Evolutionary conservation across 2,888 invertebrate genomes (phyloP).

Genomic region (Eledone cirrhosa): DNA sequence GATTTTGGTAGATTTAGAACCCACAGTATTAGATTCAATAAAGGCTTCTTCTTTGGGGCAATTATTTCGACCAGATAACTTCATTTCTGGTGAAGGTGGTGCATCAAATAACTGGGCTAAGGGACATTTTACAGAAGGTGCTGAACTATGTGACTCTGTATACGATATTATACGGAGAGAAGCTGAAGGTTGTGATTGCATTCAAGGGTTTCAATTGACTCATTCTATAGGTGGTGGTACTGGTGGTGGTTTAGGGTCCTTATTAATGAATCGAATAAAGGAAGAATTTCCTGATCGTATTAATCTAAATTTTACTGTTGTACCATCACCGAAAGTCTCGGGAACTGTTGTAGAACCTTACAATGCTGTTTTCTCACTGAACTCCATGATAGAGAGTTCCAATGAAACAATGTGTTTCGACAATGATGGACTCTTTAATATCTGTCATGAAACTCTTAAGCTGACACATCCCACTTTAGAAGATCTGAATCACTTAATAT

Average conservation of each 20-base stretch:
- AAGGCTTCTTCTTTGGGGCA: constrained; percentile 57
- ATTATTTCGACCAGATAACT: constrained; percentile 17
- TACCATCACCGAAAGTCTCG: constrained; percentile 13
- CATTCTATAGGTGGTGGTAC: neutral
- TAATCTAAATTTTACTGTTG: neutral
- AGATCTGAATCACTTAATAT: constrained; percentile 8
- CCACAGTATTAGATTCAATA: neutral
- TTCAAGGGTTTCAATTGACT: constrained; percentile 16
- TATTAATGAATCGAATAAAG: neutral
- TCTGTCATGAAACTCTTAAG: neutral
- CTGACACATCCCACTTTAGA: neutral
- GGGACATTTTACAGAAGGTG: constrained; percentile 5
- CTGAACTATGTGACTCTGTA: neutral
- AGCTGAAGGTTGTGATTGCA: constrained; percentile 4
- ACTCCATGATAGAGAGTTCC: neutral
- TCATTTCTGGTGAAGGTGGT: neutral
- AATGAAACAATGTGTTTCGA: constrained; percentile 7
- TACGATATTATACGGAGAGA: constrained; percentile 16
- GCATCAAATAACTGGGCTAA: constrained; percentile 21
- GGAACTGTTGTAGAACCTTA: constrained; percentile 23
- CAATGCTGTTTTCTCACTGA: constrained; percentile 6
- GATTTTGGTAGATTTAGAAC: constrained; percentile 3
- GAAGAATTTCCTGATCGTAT: constrained; percentile 1
- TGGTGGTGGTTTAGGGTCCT: neutral
- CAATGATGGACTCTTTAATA: constrained; percentile 4